Evolutionary conservation across 2,888 invertebrate genomes (phyloP).

Genomic region (Nyleta sp.): DNA sequence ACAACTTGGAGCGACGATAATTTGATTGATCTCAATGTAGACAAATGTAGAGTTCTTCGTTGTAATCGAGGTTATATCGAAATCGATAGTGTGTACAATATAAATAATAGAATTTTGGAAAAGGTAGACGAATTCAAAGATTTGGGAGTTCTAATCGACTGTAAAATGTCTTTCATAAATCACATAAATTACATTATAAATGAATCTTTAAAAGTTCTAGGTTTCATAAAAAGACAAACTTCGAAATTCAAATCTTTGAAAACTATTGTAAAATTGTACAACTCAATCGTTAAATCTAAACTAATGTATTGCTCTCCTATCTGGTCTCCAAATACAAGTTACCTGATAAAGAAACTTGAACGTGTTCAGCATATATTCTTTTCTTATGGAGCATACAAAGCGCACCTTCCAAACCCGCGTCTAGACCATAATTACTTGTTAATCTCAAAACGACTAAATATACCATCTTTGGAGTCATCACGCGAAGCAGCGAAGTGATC

Average conservation of each 20-base stretch:
- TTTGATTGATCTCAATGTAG: no score
- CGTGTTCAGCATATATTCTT: conserved; percentile 35
- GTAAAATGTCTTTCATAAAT: not conserved
- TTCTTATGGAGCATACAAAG: conserved; percentile 18
- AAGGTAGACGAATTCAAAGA: not conserved
- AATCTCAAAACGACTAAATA: no score
- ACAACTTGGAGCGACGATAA: no score
- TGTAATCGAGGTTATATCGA: not conserved
- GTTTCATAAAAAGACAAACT: conserved; percentile 34
- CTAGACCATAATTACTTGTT: no score
- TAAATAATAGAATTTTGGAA: not conserved
- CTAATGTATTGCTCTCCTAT: conserved; percentile 20
- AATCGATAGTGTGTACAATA: not conserved
- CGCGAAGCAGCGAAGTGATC: no score
- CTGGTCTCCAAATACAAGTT: conserved; percentile 8
- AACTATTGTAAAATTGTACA: conserved; percentile 17
- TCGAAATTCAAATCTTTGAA: conserved; percentile 1
- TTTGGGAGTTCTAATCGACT: conserved; percentile 18
- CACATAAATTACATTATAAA: conserved; percentile 29
- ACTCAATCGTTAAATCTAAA: conserved; percentile 26
- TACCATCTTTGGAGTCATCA: no score
- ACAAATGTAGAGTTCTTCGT: conserved; percentile 25
- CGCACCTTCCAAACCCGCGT: no score
- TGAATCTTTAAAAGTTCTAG: conserved; percentile 9
- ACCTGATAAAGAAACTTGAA: conserved; percentile 2